Base-by-base conservation (phyloP, 2,888 invertebrate species). In the Aleiodes leptofemur region DNA sequence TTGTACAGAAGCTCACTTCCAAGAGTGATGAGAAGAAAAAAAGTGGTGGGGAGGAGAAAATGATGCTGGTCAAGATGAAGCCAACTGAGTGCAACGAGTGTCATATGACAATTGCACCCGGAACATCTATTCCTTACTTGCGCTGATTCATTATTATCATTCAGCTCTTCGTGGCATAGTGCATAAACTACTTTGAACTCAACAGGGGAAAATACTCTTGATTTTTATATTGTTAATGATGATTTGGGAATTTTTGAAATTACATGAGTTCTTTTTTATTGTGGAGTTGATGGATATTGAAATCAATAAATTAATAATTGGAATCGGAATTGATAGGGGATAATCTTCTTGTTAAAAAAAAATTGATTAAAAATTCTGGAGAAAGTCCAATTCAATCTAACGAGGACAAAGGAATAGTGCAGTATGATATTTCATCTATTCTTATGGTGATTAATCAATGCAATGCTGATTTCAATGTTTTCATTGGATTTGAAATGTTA, bases 1-100 rank as follows among this genome's bases (percentile, higher is more conserved):
- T 71, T 70, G 71, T 79, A 71, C 80, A 80, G 79, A 78, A 78
- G 68, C 80, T 53, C 43, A 66, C 34, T 31, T 29, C 50, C 38
- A 16, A 51, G 23, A 56, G 34, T 50, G 56, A 23, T 7, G 66
- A 51, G 16, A 53, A 3, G 43, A 43, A 57, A 6, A 34, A 34
- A 34, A n/a, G 5, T 7, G 29, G n/a, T 31, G n/a, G 31, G 31
- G 11, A 29, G 23, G 7, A 29, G 13, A 23, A 16, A 23, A 59
- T 29, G 3, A 8, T 13, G 59, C 8, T 13, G 59, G 31, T 29
- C 34, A 34, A 34, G 59, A 59, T 31, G 31, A 43, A 43, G 43
- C 43, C 43, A 43, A 43, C 43, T 43, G 51, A 68, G 68, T 68
- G 68, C 68, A 68, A 64, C 23, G 64, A 68, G 48, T 59, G 68